Evolutionary conservation across 2,797 vertebrate genomes (phyloP).

Genomic region (Rhinatrema bivittatum): DNA sequence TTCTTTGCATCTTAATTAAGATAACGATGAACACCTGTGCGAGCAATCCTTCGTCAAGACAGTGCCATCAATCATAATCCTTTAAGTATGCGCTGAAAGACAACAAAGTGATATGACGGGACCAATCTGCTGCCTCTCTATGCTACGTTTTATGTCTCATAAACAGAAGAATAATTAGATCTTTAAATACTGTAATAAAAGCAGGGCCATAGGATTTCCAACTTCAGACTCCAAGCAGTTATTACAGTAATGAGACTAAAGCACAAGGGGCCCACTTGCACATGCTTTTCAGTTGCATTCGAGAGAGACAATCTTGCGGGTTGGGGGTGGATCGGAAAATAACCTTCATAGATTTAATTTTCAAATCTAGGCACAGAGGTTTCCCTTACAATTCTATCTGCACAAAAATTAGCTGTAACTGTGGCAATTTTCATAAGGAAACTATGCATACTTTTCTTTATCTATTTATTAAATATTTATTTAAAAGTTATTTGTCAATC

Average conservation of each 20-base stretch:
- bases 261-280: too few species aligned
- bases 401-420: too few species aligned
- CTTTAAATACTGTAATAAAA: conserved; percentile 41
- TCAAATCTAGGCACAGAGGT: too few species aligned
- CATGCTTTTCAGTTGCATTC: too few species aligned
- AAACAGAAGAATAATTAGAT: conserved; percentile 37
- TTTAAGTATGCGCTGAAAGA: conserved; percentile 53
- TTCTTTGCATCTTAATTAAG: conserved; percentile 61
- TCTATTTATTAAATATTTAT: too few species aligned
- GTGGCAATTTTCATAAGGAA: too few species aligned
- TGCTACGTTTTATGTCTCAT: conserved; percentile 23
- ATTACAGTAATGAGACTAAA: conserved; percentile 45
- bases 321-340: too few species aligned
- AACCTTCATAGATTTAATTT: too few species aligned
- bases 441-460: too few species aligned
- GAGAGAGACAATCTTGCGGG: too few species aligned
- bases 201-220: conserved; percentile 45
- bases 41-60: conserved; percentile 55
- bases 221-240: conserved; percentile 44
- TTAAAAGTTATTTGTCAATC: too few species aligned
- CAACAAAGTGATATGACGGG: conserved; percentile 42
- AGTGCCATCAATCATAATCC: conserved; percentile 65
- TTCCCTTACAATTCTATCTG: too few species aligned
- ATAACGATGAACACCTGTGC: conserved; percentile 64
- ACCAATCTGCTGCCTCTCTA: conserved; percentile 55